Evolutionary conservation across 2,888 invertebrate species (phyloP).

Genomic region (Calliphora vomitoria): DNA sequence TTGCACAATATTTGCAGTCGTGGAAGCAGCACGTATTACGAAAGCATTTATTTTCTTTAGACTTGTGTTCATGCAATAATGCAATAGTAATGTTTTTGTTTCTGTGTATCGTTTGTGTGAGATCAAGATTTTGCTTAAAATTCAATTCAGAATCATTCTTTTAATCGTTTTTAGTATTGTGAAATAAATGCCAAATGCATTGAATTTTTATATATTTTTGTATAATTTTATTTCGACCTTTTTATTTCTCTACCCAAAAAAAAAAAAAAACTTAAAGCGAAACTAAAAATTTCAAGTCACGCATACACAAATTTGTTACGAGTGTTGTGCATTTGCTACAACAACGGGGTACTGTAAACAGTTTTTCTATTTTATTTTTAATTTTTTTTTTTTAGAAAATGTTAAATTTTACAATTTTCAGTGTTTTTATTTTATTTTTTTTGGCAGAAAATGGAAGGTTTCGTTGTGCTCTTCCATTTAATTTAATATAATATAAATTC

Average conservation of each 20-base stretch:
- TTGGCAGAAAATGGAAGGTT: background rate
- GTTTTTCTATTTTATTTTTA: background rate
- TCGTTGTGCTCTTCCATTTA: conserved; percentile 47
- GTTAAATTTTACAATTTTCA: conserved; percentile 9
- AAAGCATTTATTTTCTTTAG: background rate
- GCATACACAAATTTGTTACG: conserved; percentile 61
- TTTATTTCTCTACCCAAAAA: background rate
- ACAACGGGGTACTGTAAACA: background rate
- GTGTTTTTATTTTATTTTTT: background rate
- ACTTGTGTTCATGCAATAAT: background rate
- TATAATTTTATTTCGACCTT: conserved; percentile 7
- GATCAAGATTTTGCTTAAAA: background rate
- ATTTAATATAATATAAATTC: conserved; percentile 71
- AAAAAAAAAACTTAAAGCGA: background rate
- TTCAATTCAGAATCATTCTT: conserved; percentile 22
- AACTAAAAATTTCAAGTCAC: conserved; percentile 64
- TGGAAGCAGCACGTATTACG: background rate
- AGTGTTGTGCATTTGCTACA: background rate
- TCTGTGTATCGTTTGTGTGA: conserved; percentile 13
- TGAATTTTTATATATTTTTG: background rate
- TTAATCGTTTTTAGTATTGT: background rate
- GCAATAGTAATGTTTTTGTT: background rate
- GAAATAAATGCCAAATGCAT: background rate
- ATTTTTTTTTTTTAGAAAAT: background rate
- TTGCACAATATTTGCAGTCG: background rate